Base-by-base conservation (phyloP, 1,140 invertebrate species). In the Psix sp. region DNA sequence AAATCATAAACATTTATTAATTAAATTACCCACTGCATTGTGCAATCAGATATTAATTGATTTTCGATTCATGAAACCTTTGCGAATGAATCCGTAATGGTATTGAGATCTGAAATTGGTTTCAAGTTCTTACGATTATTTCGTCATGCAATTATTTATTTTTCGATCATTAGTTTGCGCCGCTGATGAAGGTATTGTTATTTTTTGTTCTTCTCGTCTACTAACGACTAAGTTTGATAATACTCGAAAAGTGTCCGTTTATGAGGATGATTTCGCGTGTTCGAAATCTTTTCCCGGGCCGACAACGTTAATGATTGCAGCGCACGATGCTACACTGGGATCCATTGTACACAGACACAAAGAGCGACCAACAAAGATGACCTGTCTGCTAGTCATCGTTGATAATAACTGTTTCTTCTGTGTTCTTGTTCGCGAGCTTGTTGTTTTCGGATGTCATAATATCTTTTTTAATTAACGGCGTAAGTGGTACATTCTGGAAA, bases 351-450 rank as follows among this genome's bases (percentile, higher is more conserved):
- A 43, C 71, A 40, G 35, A 60, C 65, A 75, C 73, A 79, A 80
- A 76, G 76, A 79, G 31, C 75, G 72, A 80, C 72, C 80, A 83
- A 80, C 77, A 74, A 79, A 74, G 80, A 83, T 80, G 80, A 83
- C 77, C 74, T 57, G 62, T 57, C 62, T 82, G 82, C 82, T 80
- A 84, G 82, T 84, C 81, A 84, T 84, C 78, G 75, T 81, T 80
- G 78, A 81, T 84, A 84, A 84, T 83, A 76, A 80, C 77, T 78
- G 57, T 75, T 79, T 76, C 78, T 79, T 75, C 67, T 45, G 39
- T 48, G 56, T 59, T 59, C 45, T 40, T 42, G 59, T 74, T 74
- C 18, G 73, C 73, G 49, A 71, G 65, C 62, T 54, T 57, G 54
- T 48, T 71, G 68, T 54, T 77, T 77, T 74, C 62, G 76, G 63